Evolutionary conservation across 2,888 invertebrate genomes (phyloP), one percentile per base, ranked within the genome.

Genomic region (Lobophora halterata): DNA sequence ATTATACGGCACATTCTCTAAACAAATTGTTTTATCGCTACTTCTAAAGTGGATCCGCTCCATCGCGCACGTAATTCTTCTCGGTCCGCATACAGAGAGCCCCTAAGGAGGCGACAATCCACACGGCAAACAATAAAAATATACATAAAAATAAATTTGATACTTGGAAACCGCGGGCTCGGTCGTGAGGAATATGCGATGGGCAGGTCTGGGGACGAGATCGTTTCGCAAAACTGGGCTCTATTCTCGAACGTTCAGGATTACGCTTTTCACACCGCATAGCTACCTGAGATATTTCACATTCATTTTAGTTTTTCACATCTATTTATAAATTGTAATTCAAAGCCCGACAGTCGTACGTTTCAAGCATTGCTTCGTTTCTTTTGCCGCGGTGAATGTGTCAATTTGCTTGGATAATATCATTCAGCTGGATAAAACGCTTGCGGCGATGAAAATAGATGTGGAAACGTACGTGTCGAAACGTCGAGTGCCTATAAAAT

Each of bases 81-180:
- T 71, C 78, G 67, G 77, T 71, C 78, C 74, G 83, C 82, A 82
- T 82, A 82, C 80, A 85, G 82, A 82, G 79, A 77, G 79, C 75
- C 77, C 72, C 76, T 77, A 78, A 81, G 78, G 77, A 81, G 79
- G 76, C 76, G 79, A 80, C 79, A 82, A 82, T 83, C 79, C 78
- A 71, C 71, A 72, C 74, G 72, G 73, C 80, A 78, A 79, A 80
- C 82, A 81, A 82, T 82, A 83, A 85, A 81, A 79, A 77, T 79
- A 78, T 78, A 80, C 77, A 80, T 83, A 81, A 81, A 81, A 81
- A 79, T 83, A 81, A 79, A 83, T 82, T 79, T 79, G 79, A 76
- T 79, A 77, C 76, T 76, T 69, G 58, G 64, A 58, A 68, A 65
- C 64, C 64, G 71, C 57, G 66, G 65, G 63, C 68, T 65, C 62